These are phyloP conservation scores for Bombus superbus DNA, from an alignment of 1,140 invertebrate genomes.

Conservation along the genomic window DNA sequence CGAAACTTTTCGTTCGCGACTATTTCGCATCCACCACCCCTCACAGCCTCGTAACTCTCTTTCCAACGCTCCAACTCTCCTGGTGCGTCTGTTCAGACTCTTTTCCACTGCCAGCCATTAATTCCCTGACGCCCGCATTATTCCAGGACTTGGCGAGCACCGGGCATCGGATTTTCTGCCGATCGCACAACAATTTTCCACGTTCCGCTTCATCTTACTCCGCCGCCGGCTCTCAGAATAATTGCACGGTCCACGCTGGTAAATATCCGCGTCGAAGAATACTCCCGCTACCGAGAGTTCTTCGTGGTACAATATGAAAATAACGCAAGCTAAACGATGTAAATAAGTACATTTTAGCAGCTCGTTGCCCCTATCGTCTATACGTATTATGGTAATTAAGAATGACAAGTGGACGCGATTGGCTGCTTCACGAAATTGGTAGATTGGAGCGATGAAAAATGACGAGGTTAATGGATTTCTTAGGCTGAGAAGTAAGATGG, in stretches of 20 bases:
- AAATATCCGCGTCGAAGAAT: slow-evolving; percentile 45
- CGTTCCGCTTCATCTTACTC: slow-evolving; percentile 21
- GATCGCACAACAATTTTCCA: slow-evolving; percentile 51
- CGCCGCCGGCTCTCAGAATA: slow-evolving; percentile 42
- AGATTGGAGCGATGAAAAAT: background rate
- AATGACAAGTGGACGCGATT: background rate
- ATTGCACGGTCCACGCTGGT: slow-evolving; percentile 39
- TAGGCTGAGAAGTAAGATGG: background rate
- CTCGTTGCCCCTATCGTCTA: background rate
- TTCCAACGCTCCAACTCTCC: too few relatives aligned
- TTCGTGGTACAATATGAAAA: background rate
- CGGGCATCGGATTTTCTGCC: slow-evolving; percentile 9
- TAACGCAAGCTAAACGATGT: slow-evolving; percentile 5
- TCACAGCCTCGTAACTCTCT: too few relatives aligned
- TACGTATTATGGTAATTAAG: background rate
- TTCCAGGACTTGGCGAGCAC: too few relatives aligned
- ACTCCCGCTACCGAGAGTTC: background rate
- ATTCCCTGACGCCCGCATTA: slow-evolving; percentile 15
- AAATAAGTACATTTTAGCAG: slow-evolving; percentile 7
- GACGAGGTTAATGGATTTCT: background rate
- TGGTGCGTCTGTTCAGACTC: too few relatives aligned
- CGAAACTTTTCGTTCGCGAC: slow-evolving; percentile 27
- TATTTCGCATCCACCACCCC: background rate
- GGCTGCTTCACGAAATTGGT: background rate
- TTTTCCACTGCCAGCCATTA: slow-evolving; percentile 12